phyloP scores from a whole-genome alignment of 1,140 invertebrate species.

The Coboldia fuscipes region DNA sequence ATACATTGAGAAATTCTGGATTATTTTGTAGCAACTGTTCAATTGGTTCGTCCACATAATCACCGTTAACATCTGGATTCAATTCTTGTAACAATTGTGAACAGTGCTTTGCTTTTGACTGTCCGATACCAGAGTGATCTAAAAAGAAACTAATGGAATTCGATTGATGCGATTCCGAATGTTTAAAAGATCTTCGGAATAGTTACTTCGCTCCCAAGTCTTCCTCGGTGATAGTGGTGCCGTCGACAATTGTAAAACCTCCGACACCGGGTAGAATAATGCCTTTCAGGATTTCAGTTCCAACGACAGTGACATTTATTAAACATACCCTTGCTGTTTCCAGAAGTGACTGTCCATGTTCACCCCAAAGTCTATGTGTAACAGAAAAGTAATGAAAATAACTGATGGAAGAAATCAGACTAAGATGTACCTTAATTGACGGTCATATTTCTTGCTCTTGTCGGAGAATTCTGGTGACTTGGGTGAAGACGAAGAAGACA shows the following conservation, averaged over 20 bases:
- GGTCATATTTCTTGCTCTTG: constrained; percentile 27
- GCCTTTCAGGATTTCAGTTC: constrained; percentile 88
- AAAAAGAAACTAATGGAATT: constrained; percentile 81
- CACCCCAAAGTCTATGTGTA: constrained; percentile 67
- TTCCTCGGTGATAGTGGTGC: constrained; percentile 61
- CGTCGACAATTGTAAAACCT: constrained; percentile 91
- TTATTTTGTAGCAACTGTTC: constrained; percentile 68
- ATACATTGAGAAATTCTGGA: constrained; percentile 73
- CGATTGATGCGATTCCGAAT: too few species aligned
- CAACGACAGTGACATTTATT: constrained; percentile 83
- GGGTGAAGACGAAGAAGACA: constrained; percentile 16
- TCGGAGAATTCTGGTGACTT: constrained; percentile 22
- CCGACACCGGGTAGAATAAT: constrained; percentile 87
- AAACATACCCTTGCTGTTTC: constrained; percentile 81
- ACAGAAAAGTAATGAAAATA: background rate
- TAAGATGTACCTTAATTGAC: constrained; percentile 15
- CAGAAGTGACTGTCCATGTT: constrained; percentile 79
- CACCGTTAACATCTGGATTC: constrained; percentile 81
- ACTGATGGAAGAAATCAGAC: background rate
- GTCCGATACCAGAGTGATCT: constrained; percentile 52
- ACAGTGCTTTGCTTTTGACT: constrained; percentile 63
- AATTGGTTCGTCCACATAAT: constrained; percentile 74
- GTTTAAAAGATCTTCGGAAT: too few species aligned
- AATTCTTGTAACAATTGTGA: constrained; percentile 69
- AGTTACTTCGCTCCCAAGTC: constrained; percentile 81